Percentiles rank a stretch among this genome's conserved stretches.
Conservation (phyloP, 2,888 invertebrate genomes). For the Metopia argyrocephala region DNA sequence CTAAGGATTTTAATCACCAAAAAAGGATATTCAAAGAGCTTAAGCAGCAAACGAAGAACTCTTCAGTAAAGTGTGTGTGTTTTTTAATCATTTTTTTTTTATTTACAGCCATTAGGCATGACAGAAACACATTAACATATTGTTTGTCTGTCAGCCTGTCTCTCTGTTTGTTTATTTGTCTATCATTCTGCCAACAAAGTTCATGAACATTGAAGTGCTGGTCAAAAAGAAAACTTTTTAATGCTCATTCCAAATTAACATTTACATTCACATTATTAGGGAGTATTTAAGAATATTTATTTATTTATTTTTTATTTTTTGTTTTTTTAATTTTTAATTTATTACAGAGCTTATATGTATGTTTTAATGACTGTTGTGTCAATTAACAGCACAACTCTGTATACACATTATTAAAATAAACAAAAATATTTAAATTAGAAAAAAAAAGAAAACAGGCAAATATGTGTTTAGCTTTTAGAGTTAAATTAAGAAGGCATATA, state of each 20-base stretch:
- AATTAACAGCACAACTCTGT: neutral
- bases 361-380: slow-evolving; percentile 9
- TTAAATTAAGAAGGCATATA: too few relatives aligned
- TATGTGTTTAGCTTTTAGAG: too few relatives aligned
- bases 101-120: slow-evolving; percentile 50
- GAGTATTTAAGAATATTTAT: neutral
- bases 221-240: slow-evolving; percentile 19
- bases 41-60: neutral
- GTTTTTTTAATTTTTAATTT: too few relatives aligned
- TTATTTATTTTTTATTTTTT: too few relatives aligned
- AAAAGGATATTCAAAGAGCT: neutral
- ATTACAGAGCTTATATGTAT: neutral
- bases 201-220: slow-evolving; percentile 35
- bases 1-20: slow-evolving; percentile 28
- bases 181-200: slow-evolving; percentile 18
- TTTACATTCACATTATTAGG: neutral
- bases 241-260: slow-evolving; percentile 34
- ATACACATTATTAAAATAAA: too few relatives aligned
- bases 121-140: slow-evolving; percentile 16
- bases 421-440: neutral
- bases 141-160: neutral
- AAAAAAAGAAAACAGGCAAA: neutral
- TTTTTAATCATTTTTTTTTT: neutral
- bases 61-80: too few relatives aligned
- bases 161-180: neutral